These are phyloP conservation scores for Drosophila percnosoma DNA, from an alignment of 2,888 invertebrate species.

Conservation along the genomic window DNA sequence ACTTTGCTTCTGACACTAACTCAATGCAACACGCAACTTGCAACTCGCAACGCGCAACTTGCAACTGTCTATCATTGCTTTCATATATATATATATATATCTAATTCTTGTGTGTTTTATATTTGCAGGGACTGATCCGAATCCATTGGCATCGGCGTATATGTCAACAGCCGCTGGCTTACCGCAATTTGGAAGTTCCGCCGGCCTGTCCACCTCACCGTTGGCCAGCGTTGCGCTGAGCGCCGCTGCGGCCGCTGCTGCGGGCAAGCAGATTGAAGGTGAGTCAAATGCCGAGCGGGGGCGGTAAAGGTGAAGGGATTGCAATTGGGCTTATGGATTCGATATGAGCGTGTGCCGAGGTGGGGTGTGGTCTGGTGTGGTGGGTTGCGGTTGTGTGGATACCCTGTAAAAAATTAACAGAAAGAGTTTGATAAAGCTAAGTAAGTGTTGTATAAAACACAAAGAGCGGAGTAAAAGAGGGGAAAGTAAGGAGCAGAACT, in stretches of 20 bases:
- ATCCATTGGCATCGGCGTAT: constrained; percentile 87
- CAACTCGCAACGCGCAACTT: background rate
- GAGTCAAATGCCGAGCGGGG: constrained; percentile 65
- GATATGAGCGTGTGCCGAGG: constrained; percentile 4
- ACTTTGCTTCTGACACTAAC: constrained; percentile 23
- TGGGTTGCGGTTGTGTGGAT: background rate
- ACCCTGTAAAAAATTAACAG: background rate
- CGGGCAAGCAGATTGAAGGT: constrained; percentile 97
- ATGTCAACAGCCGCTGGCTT: constrained; percentile 86
- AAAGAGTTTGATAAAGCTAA: background rate
- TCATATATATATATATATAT: background rate
- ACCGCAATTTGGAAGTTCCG: constrained; percentile 87
- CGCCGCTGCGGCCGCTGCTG: constrained; percentile 91
- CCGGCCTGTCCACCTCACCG: constrained; percentile 87
- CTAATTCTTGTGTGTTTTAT: constrained; percentile 7
- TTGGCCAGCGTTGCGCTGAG: constrained; percentile 89
- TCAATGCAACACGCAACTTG: constrained; percentile 17
- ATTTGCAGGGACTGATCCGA: constrained; percentile 83
- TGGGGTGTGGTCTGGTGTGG: background rate
- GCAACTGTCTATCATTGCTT: background rate
- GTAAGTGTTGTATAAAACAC: background rate
- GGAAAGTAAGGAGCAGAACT: background rate
- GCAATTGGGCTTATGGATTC: constrained; percentile 4
- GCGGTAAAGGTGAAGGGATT: background rate
- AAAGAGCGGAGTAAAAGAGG: background rate